These are phyloP conservation scores for Theropithecus gelada DNA, from an alignment of 2,113 vertebrate genomes.

Conservation along the genomic window DNA sequence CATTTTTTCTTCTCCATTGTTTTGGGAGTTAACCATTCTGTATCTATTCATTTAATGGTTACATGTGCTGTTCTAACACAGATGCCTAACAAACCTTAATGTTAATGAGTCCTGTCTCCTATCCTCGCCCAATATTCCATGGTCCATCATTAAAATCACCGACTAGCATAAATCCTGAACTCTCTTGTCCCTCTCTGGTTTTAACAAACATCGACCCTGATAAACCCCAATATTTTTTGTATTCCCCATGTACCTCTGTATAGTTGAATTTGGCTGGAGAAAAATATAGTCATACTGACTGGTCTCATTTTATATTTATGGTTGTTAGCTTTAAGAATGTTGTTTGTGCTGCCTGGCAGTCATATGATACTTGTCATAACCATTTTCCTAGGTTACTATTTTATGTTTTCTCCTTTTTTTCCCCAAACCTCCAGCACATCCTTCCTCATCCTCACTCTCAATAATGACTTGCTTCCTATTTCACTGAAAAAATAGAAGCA, in stretches of 20 bases:
- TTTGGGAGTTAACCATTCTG: neutral
- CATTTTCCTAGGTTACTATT: neutral
- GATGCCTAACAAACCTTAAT: neutral
- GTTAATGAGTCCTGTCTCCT: neutral
- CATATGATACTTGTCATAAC: neutral
- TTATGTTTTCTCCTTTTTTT: neutral
- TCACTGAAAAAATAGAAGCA: conserved; percentile 11
- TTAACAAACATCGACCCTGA: neutral
- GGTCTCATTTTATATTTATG: neutral
- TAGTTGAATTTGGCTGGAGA: neutral
- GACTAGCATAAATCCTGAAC: neutral
- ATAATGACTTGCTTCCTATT: neutral
- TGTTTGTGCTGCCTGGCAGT: neutral
- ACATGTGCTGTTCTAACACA: neutral
- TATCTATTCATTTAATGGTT: neutral
- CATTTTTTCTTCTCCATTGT: neutral
- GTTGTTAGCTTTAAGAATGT: neutral
- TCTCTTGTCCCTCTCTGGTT: neutral
- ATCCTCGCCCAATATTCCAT: neutral
- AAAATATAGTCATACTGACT: neutral
- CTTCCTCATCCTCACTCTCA: neutral
- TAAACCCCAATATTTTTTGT: neutral
- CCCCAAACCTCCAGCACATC: neutral
- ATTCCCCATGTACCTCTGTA: neutral
- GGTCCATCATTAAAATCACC: neutral